These are phyloP conservation scores for Enteromius argenteus DNA, from an alignment of 2,797 vertebrate genomes.

Conservation along the genomic window DNA sequence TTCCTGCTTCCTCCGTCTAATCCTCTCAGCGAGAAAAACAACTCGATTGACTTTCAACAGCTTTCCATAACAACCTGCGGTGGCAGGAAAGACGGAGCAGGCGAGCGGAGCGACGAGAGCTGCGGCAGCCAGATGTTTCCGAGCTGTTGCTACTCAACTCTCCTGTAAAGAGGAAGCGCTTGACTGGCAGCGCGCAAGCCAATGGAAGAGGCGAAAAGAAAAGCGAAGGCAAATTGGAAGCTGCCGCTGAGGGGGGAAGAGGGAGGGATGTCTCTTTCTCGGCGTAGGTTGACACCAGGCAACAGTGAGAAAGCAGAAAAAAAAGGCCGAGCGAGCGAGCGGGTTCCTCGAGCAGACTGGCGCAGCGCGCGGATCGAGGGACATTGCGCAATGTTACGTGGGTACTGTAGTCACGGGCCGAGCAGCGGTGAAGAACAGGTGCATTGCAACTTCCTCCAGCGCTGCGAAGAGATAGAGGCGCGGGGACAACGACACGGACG, in stretches of 20 bases:
- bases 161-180: constrained; percentile 75
- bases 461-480: constrained; percentile 7
- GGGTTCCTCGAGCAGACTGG: constrained; percentile 83
- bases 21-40: constrained; percentile 61
- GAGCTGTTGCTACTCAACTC: constrained; percentile 89
- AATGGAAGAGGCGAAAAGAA: constrained; percentile 77
- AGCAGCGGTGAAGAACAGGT: constrained; percentile 64
- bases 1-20: constrained; percentile 74
- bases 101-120: constrained; percentile 83
- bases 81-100: constrained; percentile 73
- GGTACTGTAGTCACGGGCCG: constrained; percentile 80
- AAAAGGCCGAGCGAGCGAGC: constrained; percentile 69
- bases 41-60: constrained; percentile 81
- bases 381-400: constrained; percentile 77
- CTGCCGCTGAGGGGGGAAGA: constrained; percentile 74
- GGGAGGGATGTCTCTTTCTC: constrained; percentile 80
- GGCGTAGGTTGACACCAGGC: constrained; percentile 84
- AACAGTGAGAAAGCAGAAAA: constrained; percentile 78
- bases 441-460: constrained; percentile 56
- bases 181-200: constrained; percentile 82
- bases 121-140: constrained; percentile 95
- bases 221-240: constrained; percentile 80
- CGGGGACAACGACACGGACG: neutral
- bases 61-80: constrained; percentile 83
- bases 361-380: constrained; percentile 73